A percentile compares a stretch with the other conserved stretches of the same genome.
phyloP scores from a whole-genome alignment of 2,888 invertebrate species.

The Dione vanillae region DNA sequence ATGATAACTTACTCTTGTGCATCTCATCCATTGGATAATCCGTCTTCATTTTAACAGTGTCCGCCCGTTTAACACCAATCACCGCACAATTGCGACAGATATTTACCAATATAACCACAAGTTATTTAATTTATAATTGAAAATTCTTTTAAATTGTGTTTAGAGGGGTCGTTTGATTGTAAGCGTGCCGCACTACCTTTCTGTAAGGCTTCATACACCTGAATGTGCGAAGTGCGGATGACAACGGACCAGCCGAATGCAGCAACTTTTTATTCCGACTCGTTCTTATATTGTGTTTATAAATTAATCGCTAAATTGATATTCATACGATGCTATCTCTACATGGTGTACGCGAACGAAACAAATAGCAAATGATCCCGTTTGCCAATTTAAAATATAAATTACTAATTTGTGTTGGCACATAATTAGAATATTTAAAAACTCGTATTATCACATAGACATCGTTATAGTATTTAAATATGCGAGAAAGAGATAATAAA shows the following conservation, averaged over 20 bases:
- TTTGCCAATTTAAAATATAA: background rate
- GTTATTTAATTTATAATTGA: constrained; percentile 70
- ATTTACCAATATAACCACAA: constrained; percentile 59
- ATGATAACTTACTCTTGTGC: constrained; percentile 77
- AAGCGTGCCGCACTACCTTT: constrained; percentile 63
- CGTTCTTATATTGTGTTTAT: constrained; percentile 53
- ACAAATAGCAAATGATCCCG: constrained; percentile 3
- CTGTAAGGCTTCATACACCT: constrained; percentile 67
- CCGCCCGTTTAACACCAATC: constrained; percentile 57
- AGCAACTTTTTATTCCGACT: constrained; percentile 68
- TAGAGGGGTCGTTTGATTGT: constrained; percentile 43
- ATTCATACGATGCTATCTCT: constrained; percentile 46
- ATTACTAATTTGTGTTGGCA: constrained; percentile 14
- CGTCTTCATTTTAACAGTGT: constrained; percentile 81
- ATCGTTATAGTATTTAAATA: background rate
- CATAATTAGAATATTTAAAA: background rate
- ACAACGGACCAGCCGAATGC: constrained; percentile 55
- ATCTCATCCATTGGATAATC: constrained; percentile 83
- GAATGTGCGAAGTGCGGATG: constrained; percentile 69
- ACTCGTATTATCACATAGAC: background rate
- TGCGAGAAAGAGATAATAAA: background rate
- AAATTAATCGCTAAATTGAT: constrained; percentile 51
- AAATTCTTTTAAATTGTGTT: constrained; percentile 60
- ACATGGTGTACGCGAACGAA: constrained; percentile 36
- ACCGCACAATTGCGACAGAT: constrained; percentile 66